Conservation (phyloP, 1,140 invertebrate genomes). For the Halyomorpha halys region DNA sequence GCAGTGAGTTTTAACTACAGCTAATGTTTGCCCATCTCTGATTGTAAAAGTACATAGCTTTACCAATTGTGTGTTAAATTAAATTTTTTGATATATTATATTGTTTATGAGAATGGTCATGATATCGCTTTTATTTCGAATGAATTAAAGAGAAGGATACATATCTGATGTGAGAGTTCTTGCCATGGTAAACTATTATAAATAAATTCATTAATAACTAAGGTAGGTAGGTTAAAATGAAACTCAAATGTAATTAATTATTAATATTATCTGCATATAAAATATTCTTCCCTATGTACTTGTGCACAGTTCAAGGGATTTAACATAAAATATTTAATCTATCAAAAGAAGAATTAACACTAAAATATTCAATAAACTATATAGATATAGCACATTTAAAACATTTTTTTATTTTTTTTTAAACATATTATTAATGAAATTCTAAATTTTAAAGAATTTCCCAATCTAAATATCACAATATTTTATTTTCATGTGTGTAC, state of each 20-base stretch:
- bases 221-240: background rate
- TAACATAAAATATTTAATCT: constrained; percentile 6
- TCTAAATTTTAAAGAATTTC: constrained; percentile 1
- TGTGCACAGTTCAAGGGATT: background rate
- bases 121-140: no score
- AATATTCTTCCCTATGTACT: constrained; percentile 4
- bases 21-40: no score
- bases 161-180: no score
- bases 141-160: no score
- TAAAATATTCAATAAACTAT: background rate
- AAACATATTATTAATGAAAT: background rate
- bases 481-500: constrained; percentile 2
- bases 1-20: no score
- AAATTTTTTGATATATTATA: no score
- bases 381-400: constrained; percentile 7
- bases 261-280: constrained; percentile 11
- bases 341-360: constrained; percentile 3
- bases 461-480: constrained; percentile 18
- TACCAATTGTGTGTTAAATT: no score
- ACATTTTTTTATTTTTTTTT: background rate
- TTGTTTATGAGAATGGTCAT: no score
- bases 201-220: no score
- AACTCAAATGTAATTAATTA: constrained; percentile 1
- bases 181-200: no score
- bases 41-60: no score